Base-by-base conservation (phyloP, 2,888 invertebrate genomes). In the Synergus itoensis region DNA sequence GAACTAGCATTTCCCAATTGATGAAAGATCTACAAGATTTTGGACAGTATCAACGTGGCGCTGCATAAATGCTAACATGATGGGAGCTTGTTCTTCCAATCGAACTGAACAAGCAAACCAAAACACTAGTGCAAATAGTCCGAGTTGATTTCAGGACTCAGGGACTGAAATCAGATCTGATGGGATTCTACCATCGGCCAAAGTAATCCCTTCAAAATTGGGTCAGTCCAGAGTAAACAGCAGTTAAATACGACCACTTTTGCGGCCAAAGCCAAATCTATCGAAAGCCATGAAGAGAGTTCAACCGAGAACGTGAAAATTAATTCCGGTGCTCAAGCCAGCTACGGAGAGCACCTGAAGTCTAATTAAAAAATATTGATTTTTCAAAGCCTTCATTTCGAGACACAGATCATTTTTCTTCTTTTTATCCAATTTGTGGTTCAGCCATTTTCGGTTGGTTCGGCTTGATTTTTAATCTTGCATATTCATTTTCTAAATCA, bases 361-460 rank as follows among this genome's bases (percentile, higher is more conserved):
- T 69, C 45, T 69, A 45, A 69, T 69, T 69, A 69, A 69, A 67
- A 69, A 69, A 69, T 69, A 69, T 69, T 28, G 69, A 69, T 21
- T 67, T 21, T 21, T 67, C 18, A 41, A 12, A 43, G 14, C 43
- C 67, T 21, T 67, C 21, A 18, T 16, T 67, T 45, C 67, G 9
- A 16, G 18, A 21, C 21, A 21, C 18, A 43, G n/a, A 16, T 63
- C 7, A 28, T 21, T 36, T 14, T 65, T 41, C 36, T n/a, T 65
- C 36, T n/a, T 65, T 65, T 16, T 41, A 18, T 18, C 11, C n/a
- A 40, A 41, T 41, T 65, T 41, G 7, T n/a, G n/a, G 9, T 57
- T 18, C 53, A 57, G 53, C 9, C 9, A 57, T 18, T 57, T 57
- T 57, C 18, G 18, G 3, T 18, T 8, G 18, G 53, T n/a, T 9